Base-by-base conservation (phyloP, 2,797 vertebrate species). In the Micrastur ruficollis region DNA sequence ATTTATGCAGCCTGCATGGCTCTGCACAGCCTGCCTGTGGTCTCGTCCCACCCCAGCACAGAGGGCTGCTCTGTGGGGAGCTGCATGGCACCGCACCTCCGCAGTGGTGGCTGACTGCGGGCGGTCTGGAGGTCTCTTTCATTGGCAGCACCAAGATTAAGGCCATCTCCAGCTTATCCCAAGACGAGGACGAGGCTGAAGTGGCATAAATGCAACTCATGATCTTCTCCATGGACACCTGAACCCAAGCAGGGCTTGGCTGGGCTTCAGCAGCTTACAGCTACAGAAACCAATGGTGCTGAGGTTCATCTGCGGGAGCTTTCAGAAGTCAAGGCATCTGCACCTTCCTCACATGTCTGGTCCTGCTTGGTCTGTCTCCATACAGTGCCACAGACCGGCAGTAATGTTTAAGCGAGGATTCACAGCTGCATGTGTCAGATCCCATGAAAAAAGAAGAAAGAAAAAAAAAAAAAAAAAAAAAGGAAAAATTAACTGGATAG, bases 51-150 rank as follows among this genome's bases (percentile, higher is more conserved):
- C 7, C 9, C 11, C 18, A 26, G 14, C 1, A 1, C 0, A 0
- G 14, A 50, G 29, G 8, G 29, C 21, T 82, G 62, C 44, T 75
- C 32, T 9, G 4, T 44, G 56, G 31, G 31, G 25, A 66, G 20
- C 32, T 72, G 58, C 44, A 16, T 47, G n/a, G 40, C 36, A 46
- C 34, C 40, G 27, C 49, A 42, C 8, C 47, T 67, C 71, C 1
- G 2, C 11, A 12, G 56, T 3, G 2, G 11, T 47, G 59, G 29
- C 36, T 5, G 17, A 22, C 49, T 46, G 19, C 0, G 0, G 8
- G 8, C 5, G 7, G 47, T 34, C 32, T 0, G 0, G 58, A 6
- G 3, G 21, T n/a, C 49, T 61, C 13, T 21, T 61, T 68, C 21
- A 25, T 19, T 46, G 47, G 8, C 36, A 79, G 36, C 42, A 75